phyloP scores from a whole-genome alignment of 2,888 invertebrate species.

The Lottia scabra region DNA sequence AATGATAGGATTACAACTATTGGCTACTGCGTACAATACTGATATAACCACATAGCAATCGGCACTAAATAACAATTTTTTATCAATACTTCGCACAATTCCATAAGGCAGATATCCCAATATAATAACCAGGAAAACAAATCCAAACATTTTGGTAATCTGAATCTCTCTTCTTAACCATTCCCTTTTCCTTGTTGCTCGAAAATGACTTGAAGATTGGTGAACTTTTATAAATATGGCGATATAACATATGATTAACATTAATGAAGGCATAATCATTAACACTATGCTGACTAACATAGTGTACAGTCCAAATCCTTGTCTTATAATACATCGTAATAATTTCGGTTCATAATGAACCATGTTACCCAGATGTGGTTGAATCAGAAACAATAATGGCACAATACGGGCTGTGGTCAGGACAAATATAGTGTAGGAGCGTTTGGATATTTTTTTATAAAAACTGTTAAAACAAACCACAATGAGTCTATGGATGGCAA shows the following conservation, averaged over 20 bases:
- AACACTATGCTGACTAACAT: conserved; percentile 59
- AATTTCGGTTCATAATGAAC: conserved; percentile 62
- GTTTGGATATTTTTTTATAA: conserved; percentile 65
- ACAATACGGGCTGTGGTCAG: conserved; percentile 61
- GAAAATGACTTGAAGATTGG: conserved; percentile 55
- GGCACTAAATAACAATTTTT: conserved; percentile 53
- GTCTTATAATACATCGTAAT: conserved; percentile 60
- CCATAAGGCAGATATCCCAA: conserved; percentile 66
- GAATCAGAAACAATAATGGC: conserved; percentile 59
- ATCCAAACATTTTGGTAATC: conserved; percentile 69
- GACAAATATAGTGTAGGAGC: conserved; percentile 62
- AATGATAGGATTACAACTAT: conserved; percentile 64
- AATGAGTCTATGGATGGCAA: conserved; percentile 64
- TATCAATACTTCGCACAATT: conserved; percentile 62
- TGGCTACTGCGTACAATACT: conserved; percentile 65
- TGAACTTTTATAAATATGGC: conserved; percentile 65
- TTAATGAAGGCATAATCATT: conserved; percentile 65
- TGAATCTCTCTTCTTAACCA: conserved; percentile 64
- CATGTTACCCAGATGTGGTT: conserved; percentile 60
- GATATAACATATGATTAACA: conserved; percentile 64
- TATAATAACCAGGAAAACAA: conserved; percentile 65
- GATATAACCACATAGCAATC: conserved; percentile 66
- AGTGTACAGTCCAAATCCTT: conserved; percentile 59
- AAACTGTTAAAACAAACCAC: conserved; percentile 64
- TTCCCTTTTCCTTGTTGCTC: conserved; percentile 53